Conservation (phyloP, 2,888 invertebrate genomes). For the Ochropacha duplaris region DNA sequence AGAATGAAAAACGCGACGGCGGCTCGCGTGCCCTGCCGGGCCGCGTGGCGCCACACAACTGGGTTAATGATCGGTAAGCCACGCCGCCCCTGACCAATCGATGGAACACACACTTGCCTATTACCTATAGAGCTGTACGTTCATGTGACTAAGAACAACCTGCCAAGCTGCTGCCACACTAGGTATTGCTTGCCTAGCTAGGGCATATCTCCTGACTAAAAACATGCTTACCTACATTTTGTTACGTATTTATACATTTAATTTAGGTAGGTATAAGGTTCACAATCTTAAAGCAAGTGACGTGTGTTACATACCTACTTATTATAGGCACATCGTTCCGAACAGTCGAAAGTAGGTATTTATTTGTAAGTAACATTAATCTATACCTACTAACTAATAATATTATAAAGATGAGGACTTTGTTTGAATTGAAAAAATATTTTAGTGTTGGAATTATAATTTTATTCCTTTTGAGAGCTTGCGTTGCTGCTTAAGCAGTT, state of each 20-base stretch:
- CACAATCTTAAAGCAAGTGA: not conserved
- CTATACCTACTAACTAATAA: too few species aligned
- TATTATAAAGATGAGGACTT: too few species aligned
- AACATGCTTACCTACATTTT: too few species aligned
- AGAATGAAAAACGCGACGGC: constrained; percentile 9
- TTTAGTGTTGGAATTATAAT: too few species aligned
- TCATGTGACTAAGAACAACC: constrained; percentile 19
- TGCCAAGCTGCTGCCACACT: not conserved
- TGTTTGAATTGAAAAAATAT: too few species aligned
- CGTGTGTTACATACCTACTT: not conserved
- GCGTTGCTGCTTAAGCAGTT: too few species aligned
- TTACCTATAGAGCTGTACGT: constrained; percentile 15
- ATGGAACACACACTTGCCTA: constrained; percentile 52
- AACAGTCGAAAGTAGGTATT: too few species aligned
- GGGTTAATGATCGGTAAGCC: constrained; percentile 81
- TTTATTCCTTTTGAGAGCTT: too few species aligned
- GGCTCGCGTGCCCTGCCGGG: constrained; percentile 61
- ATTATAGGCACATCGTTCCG: too few species aligned
- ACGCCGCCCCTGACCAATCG: constrained; percentile 79
- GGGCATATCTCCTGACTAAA: not conserved
- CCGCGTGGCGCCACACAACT: constrained; percentile 78
- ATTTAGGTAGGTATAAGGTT: too few species aligned
- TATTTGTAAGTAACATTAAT: too few species aligned
- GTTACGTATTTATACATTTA: not conserved
- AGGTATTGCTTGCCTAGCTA: not conserved